phyloP scores from a whole-genome alignment of 2,113 vertebrate genomes.

The Cyprinodon brontotheroides region DNA sequence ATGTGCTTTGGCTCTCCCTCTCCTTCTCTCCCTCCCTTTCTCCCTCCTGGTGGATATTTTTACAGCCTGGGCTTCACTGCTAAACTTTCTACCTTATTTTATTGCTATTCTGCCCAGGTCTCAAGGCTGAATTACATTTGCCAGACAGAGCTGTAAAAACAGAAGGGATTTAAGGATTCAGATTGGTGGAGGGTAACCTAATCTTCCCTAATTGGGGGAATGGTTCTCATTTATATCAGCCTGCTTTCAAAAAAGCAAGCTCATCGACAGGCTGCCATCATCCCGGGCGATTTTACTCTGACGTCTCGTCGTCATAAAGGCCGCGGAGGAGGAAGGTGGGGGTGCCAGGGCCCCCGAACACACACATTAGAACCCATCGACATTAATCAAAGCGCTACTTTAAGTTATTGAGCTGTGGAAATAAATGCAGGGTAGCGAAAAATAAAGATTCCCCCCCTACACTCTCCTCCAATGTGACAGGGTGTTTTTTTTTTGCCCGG shows the following conservation, averaged over 20 bases:
- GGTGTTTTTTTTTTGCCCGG: constrained; percentile 4
- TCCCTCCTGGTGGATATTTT: constrained; percentile 56
- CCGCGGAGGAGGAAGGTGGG: constrained; percentile 14
- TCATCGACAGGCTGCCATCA: constrained; percentile 60
- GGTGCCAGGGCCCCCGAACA: constrained; percentile 18
- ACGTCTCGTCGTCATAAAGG: constrained; percentile 61
- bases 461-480: not conserved
- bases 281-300: constrained; percentile 40
- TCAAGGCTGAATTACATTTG: constrained; percentile 60
- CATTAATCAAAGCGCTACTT: constrained; percentile 54
- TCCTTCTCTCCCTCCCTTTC: not conserved
- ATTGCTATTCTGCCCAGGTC: constrained; percentile 72
- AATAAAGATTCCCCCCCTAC: constrained; percentile 18
- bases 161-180: constrained; percentile 72
- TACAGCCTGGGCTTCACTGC: constrained; percentile 44
- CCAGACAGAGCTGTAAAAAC: constrained; percentile 71
- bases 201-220: constrained; percentile 75
- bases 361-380: constrained; percentile 51
- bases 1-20: constrained; percentile 55
- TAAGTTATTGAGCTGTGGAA: constrained; percentile 41
- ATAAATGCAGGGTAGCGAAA: constrained; percentile 25
- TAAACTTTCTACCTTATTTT: constrained; percentile 63
- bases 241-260: constrained; percentile 62
- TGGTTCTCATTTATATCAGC: constrained; percentile 71
- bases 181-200: constrained; percentile 73